Conservation (phyloP, 2,888 invertebrate genomes). For the Isotomurus palustris region DNA sequence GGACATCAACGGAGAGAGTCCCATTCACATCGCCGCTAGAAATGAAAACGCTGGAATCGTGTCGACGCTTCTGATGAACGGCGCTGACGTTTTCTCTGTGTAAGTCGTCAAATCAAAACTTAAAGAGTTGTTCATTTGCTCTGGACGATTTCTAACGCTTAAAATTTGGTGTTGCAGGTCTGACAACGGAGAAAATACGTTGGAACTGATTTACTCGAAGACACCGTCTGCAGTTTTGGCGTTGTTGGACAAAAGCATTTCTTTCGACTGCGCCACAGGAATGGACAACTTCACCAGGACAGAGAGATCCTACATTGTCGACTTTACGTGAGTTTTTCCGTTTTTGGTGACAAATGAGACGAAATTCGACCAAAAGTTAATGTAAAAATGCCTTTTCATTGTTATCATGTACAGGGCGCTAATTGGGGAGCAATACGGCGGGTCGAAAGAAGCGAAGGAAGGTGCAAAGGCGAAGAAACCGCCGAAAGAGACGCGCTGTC, state of each 20-base stretch:
- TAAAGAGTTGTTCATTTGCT: no score
- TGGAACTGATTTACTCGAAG: slow-evolving; percentile 13
- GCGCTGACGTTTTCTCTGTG: slow-evolving; percentile 14
- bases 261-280: slow-evolving; percentile 11
- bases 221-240: slow-evolving; percentile 13
- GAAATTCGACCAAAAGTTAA: no score
- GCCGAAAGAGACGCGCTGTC: neutral
- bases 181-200: neutral
- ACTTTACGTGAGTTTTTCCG: slow-evolving; percentile 13
- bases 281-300: neutral
- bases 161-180: no score
- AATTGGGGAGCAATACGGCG: no score
- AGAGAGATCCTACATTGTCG: slow-evolving; percentile 12
- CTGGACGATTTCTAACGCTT: no score
- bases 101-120: no score
- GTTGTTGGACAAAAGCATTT: slow-evolving; percentile 13
- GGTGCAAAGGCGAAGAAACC: no score
- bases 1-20: slow-evolving; percentile 6
- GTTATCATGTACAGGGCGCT: no score
- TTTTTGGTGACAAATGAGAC: no score
- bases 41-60: slow-evolving; percentile 17
- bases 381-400: no score
- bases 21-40: slow-evolving; percentile 9
- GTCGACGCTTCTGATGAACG: slow-evolving; percentile 6
- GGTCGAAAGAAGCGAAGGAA: no score